Base-by-base conservation (phyloP, 2,797 vertebrate species). In the Halcyon chelicuti region DNA sequence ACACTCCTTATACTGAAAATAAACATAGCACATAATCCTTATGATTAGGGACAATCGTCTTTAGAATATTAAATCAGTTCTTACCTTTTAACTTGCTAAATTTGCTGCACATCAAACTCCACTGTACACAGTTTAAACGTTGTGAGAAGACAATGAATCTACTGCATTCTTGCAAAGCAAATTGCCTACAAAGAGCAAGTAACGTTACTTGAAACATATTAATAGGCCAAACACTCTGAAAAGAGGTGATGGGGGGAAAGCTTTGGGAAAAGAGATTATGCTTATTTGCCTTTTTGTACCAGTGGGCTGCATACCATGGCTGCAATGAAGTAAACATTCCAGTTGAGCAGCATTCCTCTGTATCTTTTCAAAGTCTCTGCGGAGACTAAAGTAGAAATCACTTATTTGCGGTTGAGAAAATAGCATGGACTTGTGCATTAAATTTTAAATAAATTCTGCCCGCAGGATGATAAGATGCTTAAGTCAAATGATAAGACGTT, bases 361-460 rank as follows among this genome's bases (percentile, higher is more conserved):
- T 31, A 70, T 79, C 74, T 94, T 86, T 90, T 82, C 73, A 85
- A 90, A 91, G 84, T 66, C 94, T 85, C 74, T 75, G 76, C 35
- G 75, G 89, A 95, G 72, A 65, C 84, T 86, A 58, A 88, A 87
- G 85, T 62, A 95, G 93, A 90, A 96, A 94, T 94, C 68, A 62
- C 94, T 93, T 92, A 61, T 80, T 77, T 92, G 92, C 0, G n/a
- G 94, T 79, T 93, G 65, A 96, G 89, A 92, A 95, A 87, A 95
- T n/a, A 80, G 92, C 91, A 91, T 42, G 49, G 86, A 74, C 61
- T 88, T 88, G 28, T 93, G 58, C 90, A 95, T 97, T 96, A 96
- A 96, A 96, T 92, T 93, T 97, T 93, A 95, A 95, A 96, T 93
- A 78, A 86, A 55, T 54, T 80, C 93, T 92, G 61, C 83, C 81